Conservation (phyloP, 2,113 vertebrate species). For the human region DNA sequence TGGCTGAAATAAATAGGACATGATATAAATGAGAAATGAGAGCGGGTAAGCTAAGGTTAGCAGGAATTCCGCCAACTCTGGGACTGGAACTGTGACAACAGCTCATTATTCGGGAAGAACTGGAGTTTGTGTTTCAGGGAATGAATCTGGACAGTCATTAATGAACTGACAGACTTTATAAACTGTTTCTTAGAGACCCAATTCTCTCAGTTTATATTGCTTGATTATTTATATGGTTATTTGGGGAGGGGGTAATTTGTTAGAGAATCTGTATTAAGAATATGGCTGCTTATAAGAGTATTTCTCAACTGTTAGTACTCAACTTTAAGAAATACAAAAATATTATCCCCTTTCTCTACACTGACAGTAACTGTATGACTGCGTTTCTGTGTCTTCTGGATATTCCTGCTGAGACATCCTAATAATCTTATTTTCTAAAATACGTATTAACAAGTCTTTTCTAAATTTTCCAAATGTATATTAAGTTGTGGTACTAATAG, state of each 20-base stretch:
- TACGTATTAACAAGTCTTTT: constrained; percentile 6
- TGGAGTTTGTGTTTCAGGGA: constrained; percentile 74
- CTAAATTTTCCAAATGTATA: constrained; percentile 19
- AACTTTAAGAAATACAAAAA: constrained; percentile 46
- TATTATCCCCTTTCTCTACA: neutral
- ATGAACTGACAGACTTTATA: constrained; percentile 75
- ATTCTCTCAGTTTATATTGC: constrained; percentile 63
- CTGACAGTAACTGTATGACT: neutral
- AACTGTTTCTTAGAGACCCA: constrained; percentile 70
- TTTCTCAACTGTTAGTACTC: constrained; percentile 28
- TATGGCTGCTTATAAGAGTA: constrained; percentile 6
- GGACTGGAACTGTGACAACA: constrained; percentile 61
- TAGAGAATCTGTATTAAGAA: constrained; percentile 57
- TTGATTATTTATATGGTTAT: constrained; percentile 60
- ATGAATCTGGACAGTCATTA: constrained; percentile 78
- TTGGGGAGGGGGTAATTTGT: constrained; percentile 25
- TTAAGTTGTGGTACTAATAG: neutral
- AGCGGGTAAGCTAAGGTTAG: constrained; percentile 75
- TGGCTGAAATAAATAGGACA: constrained; percentile 68
- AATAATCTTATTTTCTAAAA: neutral
- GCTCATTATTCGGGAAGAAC: constrained; percentile 75
- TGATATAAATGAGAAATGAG: constrained; percentile 72
- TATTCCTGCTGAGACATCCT: neutral
- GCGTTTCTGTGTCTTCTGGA: neutral
- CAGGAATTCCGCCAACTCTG: constrained; percentile 59